Evolutionary conservation across 2,113 vertebrate genomes (phyloP).

Genomic region (Holacanthus passer): DNA sequence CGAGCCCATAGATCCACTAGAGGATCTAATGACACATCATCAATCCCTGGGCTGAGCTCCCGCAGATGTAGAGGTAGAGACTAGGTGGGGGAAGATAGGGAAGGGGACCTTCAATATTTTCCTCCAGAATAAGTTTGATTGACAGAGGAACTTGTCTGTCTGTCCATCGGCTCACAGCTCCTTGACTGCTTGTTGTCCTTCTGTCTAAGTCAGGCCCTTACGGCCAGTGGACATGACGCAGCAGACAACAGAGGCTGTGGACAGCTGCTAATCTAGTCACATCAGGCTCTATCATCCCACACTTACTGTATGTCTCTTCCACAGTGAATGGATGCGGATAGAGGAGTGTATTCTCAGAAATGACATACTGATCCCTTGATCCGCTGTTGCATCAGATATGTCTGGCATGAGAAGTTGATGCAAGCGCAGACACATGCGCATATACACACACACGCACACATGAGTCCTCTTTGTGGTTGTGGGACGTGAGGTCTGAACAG

Average conservation of each 20-base stretch:
- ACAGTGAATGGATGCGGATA: slow-evolving; percentile 43
- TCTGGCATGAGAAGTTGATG: slow-evolving; percentile 64
- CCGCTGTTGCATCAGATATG: slow-evolving; percentile 65
- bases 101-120: slow-evolving; percentile 12
- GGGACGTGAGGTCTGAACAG: slow-evolving; percentile 74
- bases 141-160: slow-evolving; percentile 9
- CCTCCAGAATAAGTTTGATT: slow-evolving; percentile 23
- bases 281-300: slow-evolving; percentile 58
- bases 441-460: slow-evolving; percentile 15
- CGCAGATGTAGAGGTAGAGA: slow-evolving; percentile 29
- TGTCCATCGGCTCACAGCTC: slow-evolving; percentile 9
- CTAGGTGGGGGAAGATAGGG: neutral
- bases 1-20: slow-evolving; percentile 67
- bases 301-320: slow-evolving; percentile 42
- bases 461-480: slow-evolving; percentile 52
- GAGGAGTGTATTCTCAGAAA: slow-evolving; percentile 60
- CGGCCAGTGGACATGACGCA: slow-evolving; percentile 24
- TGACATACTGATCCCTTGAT: slow-evolving; percentile 67
- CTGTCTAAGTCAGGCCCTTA: slow-evolving; percentile 21
- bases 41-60: slow-evolving; percentile 44
- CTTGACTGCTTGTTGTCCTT: slow-evolving; percentile 10
- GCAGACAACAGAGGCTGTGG: slow-evolving; percentile 35
- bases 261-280: slow-evolving; percentile 59
- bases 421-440: slow-evolving; percentile 23
- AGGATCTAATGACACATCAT: slow-evolving; percentile 70